Evolutionary conservation across 2,888 invertebrate genomes (phyloP), one percentile per base, ranked within the genome.

Genomic region (Piscicola geometra): DNA sequence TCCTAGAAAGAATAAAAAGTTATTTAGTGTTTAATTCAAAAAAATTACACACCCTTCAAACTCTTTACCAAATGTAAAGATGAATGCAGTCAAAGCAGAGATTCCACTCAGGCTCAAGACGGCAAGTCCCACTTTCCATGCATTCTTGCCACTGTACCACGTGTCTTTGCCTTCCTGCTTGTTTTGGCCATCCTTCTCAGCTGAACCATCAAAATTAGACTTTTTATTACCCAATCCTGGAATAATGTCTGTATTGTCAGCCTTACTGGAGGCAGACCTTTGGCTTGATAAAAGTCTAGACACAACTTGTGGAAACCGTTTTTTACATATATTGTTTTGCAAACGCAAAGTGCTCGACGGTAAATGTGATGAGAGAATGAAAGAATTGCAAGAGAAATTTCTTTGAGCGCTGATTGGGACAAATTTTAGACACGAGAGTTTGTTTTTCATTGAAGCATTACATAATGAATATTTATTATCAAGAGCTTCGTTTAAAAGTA

Each of bases 1-100:
- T 0, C 93, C 92, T 88, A 90, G 89, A 81, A 90, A 68, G 71
- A 71, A 47, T 67, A 28, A 1, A 50, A n/a, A 75, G 56, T 41
- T 15, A 30, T 69, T 30, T 33, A 71, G 36, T 3, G 18, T 60
- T 67, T 67, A 28, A 67, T 64, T n/a, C 9, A 28, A 64, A 64
- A 64, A 18, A 64, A 64, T 64, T 15, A n/a, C n/a, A n/a, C n/a
- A n/a, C n/a, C n/a, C n/a, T n/a, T n/a, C n/a, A n/a, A n/a, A n/a
- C n/a, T n/a, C n/a, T n/a, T n/a, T n/a, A n/a, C 82, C 82, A 81
- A 81, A 82, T 35, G 79, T 71, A 60, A 79, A 69, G n/a, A 82
- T 70, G 32, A 83, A 74, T 36, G 79, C 76, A 21, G 81, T 80
- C 47, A 76, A 71, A 70, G 80, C 77, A 5, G 81, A 32, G 1